phyloP scores from a whole-genome alignment of 2,797 vertebrate genomes.

The Phataginus tetradactyla region DNA sequence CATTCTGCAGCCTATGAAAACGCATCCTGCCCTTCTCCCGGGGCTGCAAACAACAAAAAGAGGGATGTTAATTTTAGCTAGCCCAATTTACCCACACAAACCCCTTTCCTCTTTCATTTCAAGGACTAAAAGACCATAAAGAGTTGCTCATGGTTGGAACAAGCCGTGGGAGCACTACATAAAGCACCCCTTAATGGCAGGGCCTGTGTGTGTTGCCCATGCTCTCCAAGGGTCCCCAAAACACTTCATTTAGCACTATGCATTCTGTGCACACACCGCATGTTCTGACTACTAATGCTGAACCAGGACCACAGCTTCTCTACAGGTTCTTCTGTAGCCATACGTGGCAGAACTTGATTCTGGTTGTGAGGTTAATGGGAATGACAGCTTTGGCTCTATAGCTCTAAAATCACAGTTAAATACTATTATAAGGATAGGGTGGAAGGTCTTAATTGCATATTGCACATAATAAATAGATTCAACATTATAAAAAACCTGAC shows the following conservation, averaged over 20 bases:
- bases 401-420: constrained; percentile 37
- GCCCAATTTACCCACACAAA: background rate
- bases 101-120: constrained; percentile 21
- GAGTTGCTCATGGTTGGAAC: constrained; percentile 30
- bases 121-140: constrained; percentile 36
- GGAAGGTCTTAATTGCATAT: background rate
- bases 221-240: background rate
- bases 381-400: background rate
- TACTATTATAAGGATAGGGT: background rate
- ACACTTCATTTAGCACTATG: background rate
- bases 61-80: background rate
- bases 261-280: background rate
- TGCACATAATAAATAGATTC: background rate
- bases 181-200: background rate
- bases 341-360: background rate
- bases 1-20: constrained; percentile 98
- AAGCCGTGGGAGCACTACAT: constrained; percentile 26
- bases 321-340: background rate
- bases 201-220: background rate
- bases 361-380: constrained; percentile 13
- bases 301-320: background rate
- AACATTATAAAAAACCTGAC: background rate
- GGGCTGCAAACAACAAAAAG: constrained; percentile 88
- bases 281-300: background rate
- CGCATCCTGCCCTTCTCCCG: constrained; percentile 98